These are phyloP conservation scores for Hirundo rustica DNA, from an alignment of 2,797 vertebrate genomes.

Conservation along the genomic window DNA sequence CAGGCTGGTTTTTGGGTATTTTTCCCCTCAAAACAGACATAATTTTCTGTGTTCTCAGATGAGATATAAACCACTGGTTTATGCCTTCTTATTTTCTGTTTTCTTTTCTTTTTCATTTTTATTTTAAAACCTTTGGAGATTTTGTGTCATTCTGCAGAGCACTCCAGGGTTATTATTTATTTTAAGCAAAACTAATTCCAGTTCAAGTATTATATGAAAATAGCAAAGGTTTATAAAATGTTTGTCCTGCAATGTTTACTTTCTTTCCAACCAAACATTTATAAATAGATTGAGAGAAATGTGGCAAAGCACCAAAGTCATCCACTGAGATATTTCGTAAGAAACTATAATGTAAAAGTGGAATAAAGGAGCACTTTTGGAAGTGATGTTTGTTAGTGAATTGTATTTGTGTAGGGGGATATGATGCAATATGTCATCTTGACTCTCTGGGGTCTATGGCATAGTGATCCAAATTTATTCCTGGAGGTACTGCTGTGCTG, in stretches of 20 bases:
- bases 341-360: constrained; percentile 48
- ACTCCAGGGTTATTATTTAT: background rate
- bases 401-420: constrained; percentile 6
- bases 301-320: constrained; percentile 14
- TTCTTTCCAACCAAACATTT: constrained; percentile 36
- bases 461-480: constrained; percentile 19
- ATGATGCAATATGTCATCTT: constrained; percentile 52
- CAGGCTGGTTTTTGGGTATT: background rate
- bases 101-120: background rate
- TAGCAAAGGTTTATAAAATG: constrained; percentile 19
- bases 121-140: background rate
- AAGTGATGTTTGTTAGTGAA: constrained; percentile 21
- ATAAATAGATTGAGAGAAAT: constrained; percentile 51
- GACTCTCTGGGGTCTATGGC: constrained; percentile 16
- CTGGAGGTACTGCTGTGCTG: background rate
- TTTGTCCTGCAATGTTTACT: constrained; percentile 18
- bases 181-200: constrained; percentile 17
- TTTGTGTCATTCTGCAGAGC: background rate
- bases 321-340: constrained; percentile 47
- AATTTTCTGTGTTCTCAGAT: background rate
- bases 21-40: background rate
- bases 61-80: background rate
- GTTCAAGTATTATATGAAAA: constrained; percentile 11
- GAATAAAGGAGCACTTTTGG: constrained; percentile 41
- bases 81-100: background rate